phyloP scores from a whole-genome alignment of 1,140 invertebrate genomes.

The Nixonia krombeini region DNA sequence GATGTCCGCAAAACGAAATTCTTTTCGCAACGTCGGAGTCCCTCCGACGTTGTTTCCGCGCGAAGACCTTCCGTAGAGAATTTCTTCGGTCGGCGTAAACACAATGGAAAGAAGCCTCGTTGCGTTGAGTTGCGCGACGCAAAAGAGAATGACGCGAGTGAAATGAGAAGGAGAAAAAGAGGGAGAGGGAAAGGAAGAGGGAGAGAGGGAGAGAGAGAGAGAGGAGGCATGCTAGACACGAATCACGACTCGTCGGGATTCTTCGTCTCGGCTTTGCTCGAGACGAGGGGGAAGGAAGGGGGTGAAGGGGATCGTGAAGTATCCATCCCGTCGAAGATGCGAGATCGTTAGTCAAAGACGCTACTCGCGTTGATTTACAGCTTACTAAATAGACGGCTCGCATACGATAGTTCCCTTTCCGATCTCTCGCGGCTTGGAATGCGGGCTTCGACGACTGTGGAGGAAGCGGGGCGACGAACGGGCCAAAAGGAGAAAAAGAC shows the following conservation, averaged over 20 bases:
- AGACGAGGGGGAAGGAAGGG: slow-evolving; percentile 4
- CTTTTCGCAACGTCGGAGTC: no score
- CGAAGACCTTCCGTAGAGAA: no score
- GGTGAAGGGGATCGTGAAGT: slow-evolving; percentile 24
- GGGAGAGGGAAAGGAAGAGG: background rate
- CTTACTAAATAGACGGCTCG: slow-evolving; percentile 53
- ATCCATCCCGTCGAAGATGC: slow-evolving; percentile 21
- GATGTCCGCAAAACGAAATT: no score
- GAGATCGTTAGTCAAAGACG: slow-evolving; percentile 53
- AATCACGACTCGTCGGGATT: slow-evolving; percentile 29
- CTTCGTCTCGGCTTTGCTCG: slow-evolving; percentile 8
- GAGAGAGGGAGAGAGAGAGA: slow-evolving; percentile 6
- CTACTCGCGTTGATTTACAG: slow-evolving; percentile 56
- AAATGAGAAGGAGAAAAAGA: slow-evolving; percentile 2
- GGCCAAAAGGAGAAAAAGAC: slow-evolving; percentile 25
- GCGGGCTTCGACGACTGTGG: slow-evolving; percentile 43
- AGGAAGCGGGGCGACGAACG: slow-evolving; percentile 36
- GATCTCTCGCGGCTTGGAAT: slow-evolving; percentile 49
- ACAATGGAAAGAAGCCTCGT: slow-evolving; percentile 31
- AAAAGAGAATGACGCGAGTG: slow-evolving; percentile 23
- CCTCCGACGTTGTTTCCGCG: no score
- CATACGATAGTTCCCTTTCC: slow-evolving; percentile 17
- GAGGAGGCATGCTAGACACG: slow-evolving; percentile 19
- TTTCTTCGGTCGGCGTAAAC: background rate
- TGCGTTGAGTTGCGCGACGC: slow-evolving; percentile 37